Evolutionary conservation across 2,797 vertebrate species (phyloP), one percentile per base, ranked within the genome.

Genomic region (Anableps anableps): DNA sequence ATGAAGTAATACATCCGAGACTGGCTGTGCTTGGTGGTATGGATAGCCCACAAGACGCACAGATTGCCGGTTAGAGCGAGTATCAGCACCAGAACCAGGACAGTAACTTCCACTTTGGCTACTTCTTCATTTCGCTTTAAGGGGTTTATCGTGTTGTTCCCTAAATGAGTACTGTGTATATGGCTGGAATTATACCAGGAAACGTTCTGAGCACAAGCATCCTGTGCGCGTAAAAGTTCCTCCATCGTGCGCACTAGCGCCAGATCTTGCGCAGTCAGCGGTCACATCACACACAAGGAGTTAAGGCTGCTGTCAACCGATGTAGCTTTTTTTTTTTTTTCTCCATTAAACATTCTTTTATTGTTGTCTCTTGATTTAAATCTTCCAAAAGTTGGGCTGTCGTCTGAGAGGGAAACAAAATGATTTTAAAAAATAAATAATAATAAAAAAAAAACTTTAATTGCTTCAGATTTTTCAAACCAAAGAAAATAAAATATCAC

Each of bases 1-100:
- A 99, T 99, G 94, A 99, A 99, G 93, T 97, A 99, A 86, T 98
- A 98, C 97, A 99, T 99, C 92, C 99, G 97, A 45, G 98, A 98
- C 78, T 97, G 96, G 80, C 96, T 96, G 94, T 97, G 97, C 79
- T 97, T 97, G 91, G 96, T 96, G 74, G 96, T 97, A 94, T 95
- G 96, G 93, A 99, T 96, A 4, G 97, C 98, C 90, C 97, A 89
- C 71, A 99, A 95, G 78, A 99, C 99, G 72, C 98, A 99, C 80
- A 97, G 87, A 92, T 99, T 99, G 43, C 99, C 98, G 0, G 93
- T 96, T 74, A 99, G 94, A 2, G 98, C 98, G 2, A 99, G 95
- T 84, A 99, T 93, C 16, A 99, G 94, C 79, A 99, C 97, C 83
- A 99, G 89, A 73, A 96, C 95, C 73, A 99, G 95, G 41, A 99